phyloP scores from a whole-genome alignment of 1,140 invertebrate genomes.

The Catajapyx aquilonaris region DNA sequence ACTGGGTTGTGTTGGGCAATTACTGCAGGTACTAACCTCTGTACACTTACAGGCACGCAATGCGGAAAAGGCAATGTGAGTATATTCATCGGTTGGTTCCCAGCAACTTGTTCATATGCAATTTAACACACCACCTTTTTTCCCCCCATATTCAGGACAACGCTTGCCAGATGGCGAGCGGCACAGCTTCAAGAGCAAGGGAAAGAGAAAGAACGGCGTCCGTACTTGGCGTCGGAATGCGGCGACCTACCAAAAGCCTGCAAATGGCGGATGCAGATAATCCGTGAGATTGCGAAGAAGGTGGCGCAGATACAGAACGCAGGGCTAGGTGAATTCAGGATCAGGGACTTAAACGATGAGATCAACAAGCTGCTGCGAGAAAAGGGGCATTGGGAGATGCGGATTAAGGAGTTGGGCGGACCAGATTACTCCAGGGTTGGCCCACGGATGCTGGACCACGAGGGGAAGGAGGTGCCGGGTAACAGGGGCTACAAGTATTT shows the following conservation, averaged over 20 bases:
- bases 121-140: neutral
- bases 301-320: slow-evolving; percentile 99
- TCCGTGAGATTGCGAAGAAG: slow-evolving; percentile 92
- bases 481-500: slow-evolving; percentile 99
- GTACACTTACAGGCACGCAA: neutral
- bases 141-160: slow-evolving; percentile 47
- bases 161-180: slow-evolving; percentile 80
- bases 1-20: too few relatives aligned
- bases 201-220: slow-evolving; percentile 51
- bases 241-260: slow-evolving; percentile 72
- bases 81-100: neutral
- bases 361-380: slow-evolving; percentile 94
- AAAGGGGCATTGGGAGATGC: slow-evolving; percentile 90
- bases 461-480: slow-evolving; percentile 91
- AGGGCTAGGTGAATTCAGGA: slow-evolving; percentile 91
- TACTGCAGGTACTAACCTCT: neutral
- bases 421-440: slow-evolving; percentile 82
- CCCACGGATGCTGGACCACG: slow-evolving; percentile 84
- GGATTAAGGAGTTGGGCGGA: slow-evolving; percentile 87
- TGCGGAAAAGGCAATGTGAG: neutral
- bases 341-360: slow-evolving; percentile 96
- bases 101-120: neutral
- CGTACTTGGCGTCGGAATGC: slow-evolving; percentile 85
- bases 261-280: slow-evolving; percentile 89
- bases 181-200: slow-evolving; percentile 71